These are phyloP conservation scores for Eupelmus urozonus DNA, from an alignment of 2,888 invertebrate species.

Conservation along the genomic window DNA sequence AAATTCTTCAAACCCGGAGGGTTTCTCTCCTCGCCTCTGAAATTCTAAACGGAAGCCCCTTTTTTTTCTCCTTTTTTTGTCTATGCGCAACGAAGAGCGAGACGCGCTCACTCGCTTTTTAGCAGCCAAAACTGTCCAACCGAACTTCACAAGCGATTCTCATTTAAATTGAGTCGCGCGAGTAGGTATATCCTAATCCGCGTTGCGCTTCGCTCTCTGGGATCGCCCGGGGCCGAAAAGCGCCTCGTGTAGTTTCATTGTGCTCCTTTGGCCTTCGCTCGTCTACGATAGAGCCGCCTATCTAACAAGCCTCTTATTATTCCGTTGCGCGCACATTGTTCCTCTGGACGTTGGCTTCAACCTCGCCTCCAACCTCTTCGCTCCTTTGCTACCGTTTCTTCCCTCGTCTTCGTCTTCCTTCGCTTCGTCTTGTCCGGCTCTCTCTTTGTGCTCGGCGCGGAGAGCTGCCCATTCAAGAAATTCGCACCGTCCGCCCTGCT, in stretches of 20 bases:
- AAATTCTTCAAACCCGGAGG: constrained; percentile 44
- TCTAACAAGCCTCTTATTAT: constrained; percentile 31
- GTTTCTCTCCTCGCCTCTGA: constrained; percentile 16
- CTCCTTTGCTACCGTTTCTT: neutral
- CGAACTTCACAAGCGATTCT: constrained; percentile 42
- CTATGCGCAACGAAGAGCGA: neutral
- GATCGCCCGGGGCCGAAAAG: neutral
- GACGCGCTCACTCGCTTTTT: neutral
- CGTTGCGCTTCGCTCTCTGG: neutral
- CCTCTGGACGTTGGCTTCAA: constrained; percentile 29
- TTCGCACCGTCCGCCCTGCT: neutral
- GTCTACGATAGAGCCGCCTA: neutral
- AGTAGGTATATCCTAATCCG: constrained; percentile 30
- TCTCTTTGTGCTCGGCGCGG: neutral
- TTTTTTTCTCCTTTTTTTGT: neutral
- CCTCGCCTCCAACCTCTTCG: neutral
- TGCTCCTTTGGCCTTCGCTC: neutral
- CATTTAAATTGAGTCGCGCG: constrained; percentile 43
- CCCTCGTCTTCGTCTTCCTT: neutral
- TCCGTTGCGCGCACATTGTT: constrained; percentile 1
- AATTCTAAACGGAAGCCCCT: constrained; percentile 52
- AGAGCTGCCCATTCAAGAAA: neutral
- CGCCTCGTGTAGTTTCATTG: neutral
- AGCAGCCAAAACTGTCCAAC: neutral
- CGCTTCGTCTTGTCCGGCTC: neutral